phyloP scores from a whole-genome alignment of 2,113 vertebrate species.

The Malurus cyaneus region DNA sequence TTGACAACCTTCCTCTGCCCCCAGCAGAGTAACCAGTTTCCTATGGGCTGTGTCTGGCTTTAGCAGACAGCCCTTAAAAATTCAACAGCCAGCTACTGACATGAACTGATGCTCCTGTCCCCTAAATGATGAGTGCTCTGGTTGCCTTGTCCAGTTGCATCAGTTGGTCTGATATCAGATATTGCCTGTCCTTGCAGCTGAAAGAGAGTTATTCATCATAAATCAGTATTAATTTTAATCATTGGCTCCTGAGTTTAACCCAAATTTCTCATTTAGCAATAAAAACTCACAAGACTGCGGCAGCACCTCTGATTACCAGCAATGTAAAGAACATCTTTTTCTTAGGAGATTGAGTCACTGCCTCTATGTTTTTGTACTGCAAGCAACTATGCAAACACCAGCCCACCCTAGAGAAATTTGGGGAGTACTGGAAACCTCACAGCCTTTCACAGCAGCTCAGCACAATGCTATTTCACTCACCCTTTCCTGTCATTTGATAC shows the following conservation, averaged over 20 bases:
- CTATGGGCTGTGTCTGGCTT: neutral
- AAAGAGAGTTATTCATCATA: neutral
- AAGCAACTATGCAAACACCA: slow-evolving; percentile 33
- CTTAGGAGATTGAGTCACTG: neutral
- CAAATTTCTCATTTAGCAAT: neutral
- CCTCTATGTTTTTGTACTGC: neutral
- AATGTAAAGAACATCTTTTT: neutral
- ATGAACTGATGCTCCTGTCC: neutral
- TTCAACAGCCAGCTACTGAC: neutral
- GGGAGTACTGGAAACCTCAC: neutral
- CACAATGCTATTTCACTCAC: slow-evolving; percentile 26
- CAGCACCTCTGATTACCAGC: neutral
- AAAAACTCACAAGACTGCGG: neutral
- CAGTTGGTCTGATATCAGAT: neutral
- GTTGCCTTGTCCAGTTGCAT: neutral
- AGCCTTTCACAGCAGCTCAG: slow-evolving; percentile 1
- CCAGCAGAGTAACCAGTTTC: neutral
- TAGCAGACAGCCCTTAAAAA: neutral
- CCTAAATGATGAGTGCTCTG: neutral
- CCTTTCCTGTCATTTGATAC: slow-evolving; percentile 55
- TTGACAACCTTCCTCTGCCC: neutral
- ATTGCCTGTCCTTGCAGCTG: neutral
- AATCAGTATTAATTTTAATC: neutral
- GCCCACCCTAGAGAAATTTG: slow-evolving; percentile 51
- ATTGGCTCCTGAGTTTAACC: neutral